phyloP scores from a whole-genome alignment of 1,140 invertebrate species.

The Cydia fagiglandana region DNA sequence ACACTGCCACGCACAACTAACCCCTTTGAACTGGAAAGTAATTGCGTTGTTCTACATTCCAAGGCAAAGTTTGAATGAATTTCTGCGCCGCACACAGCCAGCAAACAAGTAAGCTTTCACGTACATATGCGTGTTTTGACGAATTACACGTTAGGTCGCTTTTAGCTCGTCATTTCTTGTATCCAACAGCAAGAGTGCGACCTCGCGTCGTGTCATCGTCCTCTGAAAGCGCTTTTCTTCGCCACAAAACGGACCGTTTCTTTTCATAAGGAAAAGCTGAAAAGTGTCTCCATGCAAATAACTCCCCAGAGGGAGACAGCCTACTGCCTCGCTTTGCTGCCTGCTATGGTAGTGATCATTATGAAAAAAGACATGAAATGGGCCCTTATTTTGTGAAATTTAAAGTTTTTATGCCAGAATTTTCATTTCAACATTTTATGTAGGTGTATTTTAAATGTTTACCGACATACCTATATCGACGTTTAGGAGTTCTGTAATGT shows the following conservation, averaged over 20 bases:
- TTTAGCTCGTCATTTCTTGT: slow-evolving; percentile 70
- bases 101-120: slow-evolving; percentile 45
- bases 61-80: slow-evolving; percentile 60
- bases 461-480: neutral
- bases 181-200: slow-evolving; percentile 72
- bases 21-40: slow-evolving; percentile 58
- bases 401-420: slow-evolving; percentile 34
- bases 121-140: slow-evolving; percentile 61
- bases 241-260: slow-evolving; percentile 77
- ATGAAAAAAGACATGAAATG: slow-evolving; percentile 71
- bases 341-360: slow-evolving; percentile 59
- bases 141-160: slow-evolving; percentile 73
- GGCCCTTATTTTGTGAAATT: slow-evolving; percentile 36
- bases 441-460: slow-evolving; percentile 13
- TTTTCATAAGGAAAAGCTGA: slow-evolving; percentile 78
- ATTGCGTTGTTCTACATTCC: slow-evolving; percentile 59
- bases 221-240: slow-evolving; percentile 78
- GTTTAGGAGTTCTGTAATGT: neutral
- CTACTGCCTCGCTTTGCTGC: slow-evolving; percentile 71
- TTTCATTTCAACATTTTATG: slow-evolving; percentile 29
- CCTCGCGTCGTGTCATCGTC: slow-evolving; percentile 77
- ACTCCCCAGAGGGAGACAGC: slow-evolving; percentile 73
- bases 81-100: slow-evolving; percentile 45
- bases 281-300: slow-evolving; percentile 78
- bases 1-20: slow-evolving; percentile 42